A percentile compares a stretch with the other conserved stretches of the same genome.
Conservation (phyloP, 2,888 invertebrate genomes). For the Parnassius mnemosyne region DNA sequence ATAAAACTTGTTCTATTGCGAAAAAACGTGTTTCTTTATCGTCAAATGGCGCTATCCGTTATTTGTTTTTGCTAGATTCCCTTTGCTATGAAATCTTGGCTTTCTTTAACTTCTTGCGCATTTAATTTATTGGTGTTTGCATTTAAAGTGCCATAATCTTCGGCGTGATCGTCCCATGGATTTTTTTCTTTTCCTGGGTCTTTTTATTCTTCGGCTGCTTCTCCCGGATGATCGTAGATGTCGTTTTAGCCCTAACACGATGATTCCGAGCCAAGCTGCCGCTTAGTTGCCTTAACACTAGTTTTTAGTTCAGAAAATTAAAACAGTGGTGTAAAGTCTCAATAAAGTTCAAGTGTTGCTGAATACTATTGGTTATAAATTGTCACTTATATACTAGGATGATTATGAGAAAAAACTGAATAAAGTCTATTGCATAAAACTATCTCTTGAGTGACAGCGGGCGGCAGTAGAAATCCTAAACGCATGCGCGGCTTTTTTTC, state of each 20-base stretch:
- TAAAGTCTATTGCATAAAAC: conserved; percentile 77
- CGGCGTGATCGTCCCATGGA: conserved; percentile 58
- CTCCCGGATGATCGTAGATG: conserved; percentile 74
- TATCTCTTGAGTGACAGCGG: conserved; percentile 76
- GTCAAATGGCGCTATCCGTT: conserved; percentile 77
- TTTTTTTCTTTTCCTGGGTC: conserved; percentile 53
- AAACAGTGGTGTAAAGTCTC: conserved; percentile 60
- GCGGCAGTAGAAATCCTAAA: conserved; percentile 56
- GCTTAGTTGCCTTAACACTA: conserved; percentile 77
- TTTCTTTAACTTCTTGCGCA: conserved; percentile 70
- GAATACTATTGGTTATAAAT: conserved; percentile 66
- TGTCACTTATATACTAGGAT: conserved; percentile 74
- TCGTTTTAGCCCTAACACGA: conserved; percentile 66
- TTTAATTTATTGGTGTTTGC: conserved; percentile 68
- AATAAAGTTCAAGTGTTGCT: conserved; percentile 76
- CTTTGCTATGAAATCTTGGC: conserved; percentile 73
- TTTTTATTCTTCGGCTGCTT: conserved; percentile 56
- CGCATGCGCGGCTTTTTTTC: conserved; percentile 72
- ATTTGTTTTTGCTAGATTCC: conserved; percentile 68
- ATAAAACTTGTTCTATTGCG: conserved; percentile 82
- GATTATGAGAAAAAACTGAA: conserved; percentile 73
- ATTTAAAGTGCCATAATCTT: conserved; percentile 62
- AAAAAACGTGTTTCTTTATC: conserved; percentile 81
- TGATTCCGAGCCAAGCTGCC: conserved; percentile 72
- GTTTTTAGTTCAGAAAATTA: conserved; percentile 70